These are phyloP conservation scores for western clawed frog (Xenopus tropicalis) DNA, from an alignment of 2,113 vertebrate species.

Conservation along the genomic window UCB_Xtro_10.0 CM004448.2:53166001-53166500, in stretches of 20 bases:
- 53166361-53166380: neutral
- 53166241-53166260: neutral
- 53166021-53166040: too few species aligned
- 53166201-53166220: slow-evolving; percentile 5
- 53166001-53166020: too few species aligned
- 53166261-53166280: neutral
- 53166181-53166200: neutral
- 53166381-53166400: neutral
- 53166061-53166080: too few species aligned
- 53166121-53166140: neutral
- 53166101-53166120: neutral
- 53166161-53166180: neutral
- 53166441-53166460: too few species aligned
- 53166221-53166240: neutral
- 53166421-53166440: too few species aligned
- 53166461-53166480: too few species aligned
- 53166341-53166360: neutral
- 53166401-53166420: too few species aligned
- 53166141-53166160: neutral
- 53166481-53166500: too few species aligned
- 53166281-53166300: neutral
- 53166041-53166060: too few species aligned
- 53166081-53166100: too few species aligned
- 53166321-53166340: neutral
- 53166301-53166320: neutral